Evolutionary conservation across 64 coral and sea anemone species (phyloP), one percentile per base, ranked within the genome.

Genomic region (Anthopleura sola): DNA sequence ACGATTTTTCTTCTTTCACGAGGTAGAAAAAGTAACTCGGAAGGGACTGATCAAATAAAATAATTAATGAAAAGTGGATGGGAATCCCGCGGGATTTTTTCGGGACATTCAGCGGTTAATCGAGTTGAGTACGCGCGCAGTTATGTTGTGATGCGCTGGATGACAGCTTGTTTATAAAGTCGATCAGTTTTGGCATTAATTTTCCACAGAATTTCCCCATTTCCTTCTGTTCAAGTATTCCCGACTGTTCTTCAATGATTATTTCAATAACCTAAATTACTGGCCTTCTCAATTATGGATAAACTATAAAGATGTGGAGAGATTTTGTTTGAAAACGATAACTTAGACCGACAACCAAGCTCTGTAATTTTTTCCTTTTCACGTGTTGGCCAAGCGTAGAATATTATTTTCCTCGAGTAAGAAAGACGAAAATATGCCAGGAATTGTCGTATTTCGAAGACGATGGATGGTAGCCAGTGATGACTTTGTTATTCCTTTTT

Each of bases 401-500:
- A 68, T n/a, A n/a, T 91, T 20, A 28, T 40, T 23, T 81, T 62
- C 16, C 77, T 90, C 37, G 20, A 68, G 38, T 24, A 23, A 78
- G 15, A 20, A 44, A 79, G 37, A 37, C 8, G 55, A 57, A 46
- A 50, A 89, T 20, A 99, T 99, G 97, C 97, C 97, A 57, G 97
- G 97, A 75, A 99, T 99, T 86, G 90, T 99, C 62, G 97, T 99
- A 6, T 99, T 99, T 91, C 92, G 88, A 54, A 87, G 97, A 21
- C 89, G 97, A 74, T 99, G 97, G 97, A 94, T 99, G 84, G 97
- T 95, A 19, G 97, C 93, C 14, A 99, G 97, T 37, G 97, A 99
- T 90, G 97, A 99, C 80, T 99, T 99, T 31, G 97, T 99, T 40
- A 99, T 99, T 78, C 97, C 97, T 11, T 99, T 99, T 85, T 93